Evolutionary conservation across 2,113 vertebrate genomes (phyloP).

Genomic region (Chrysochloris asiatica): DNA sequence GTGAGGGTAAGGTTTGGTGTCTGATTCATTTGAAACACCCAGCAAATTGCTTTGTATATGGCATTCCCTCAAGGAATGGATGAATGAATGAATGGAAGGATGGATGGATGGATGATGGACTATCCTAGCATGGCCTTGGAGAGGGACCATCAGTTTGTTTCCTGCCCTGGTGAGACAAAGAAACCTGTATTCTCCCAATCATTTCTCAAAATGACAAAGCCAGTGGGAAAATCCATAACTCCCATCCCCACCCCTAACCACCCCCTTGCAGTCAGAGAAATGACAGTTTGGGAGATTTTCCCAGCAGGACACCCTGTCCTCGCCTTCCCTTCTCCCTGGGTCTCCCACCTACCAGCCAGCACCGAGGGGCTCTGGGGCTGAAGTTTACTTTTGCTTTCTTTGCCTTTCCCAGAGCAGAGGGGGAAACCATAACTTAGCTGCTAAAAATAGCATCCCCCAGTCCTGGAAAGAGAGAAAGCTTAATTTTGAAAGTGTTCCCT

Average conservation of each 20-base stretch:
- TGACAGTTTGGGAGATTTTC: background rate
- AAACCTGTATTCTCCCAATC: background rate
- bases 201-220: conserved; percentile 15
- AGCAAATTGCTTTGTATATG: background rate
- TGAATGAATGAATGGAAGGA: too few species aligned
- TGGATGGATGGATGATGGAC: background rate
- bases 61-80: background rate
- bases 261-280: background rate
- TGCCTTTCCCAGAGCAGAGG: conserved; percentile 54
- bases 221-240: background rate
- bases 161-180: background rate
- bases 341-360: background rate
- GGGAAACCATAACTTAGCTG: conserved; percentile 51
- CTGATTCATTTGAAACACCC: background rate
- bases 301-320: background rate
- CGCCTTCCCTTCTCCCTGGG: background rate
- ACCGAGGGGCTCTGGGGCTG: background rate
- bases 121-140: background rate
- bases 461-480: conserved; percentile 53
- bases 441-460: conserved; percentile 55
- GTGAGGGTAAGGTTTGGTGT: background rate
- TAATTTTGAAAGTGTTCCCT: background rate
- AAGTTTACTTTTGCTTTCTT: conserved; percentile 44
- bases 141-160: background rate
- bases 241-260: background rate